phyloP scores from a whole-genome alignment of 37 sponge, comb jelly and placozoan species.

The Oopsacas minuta region DNA sequence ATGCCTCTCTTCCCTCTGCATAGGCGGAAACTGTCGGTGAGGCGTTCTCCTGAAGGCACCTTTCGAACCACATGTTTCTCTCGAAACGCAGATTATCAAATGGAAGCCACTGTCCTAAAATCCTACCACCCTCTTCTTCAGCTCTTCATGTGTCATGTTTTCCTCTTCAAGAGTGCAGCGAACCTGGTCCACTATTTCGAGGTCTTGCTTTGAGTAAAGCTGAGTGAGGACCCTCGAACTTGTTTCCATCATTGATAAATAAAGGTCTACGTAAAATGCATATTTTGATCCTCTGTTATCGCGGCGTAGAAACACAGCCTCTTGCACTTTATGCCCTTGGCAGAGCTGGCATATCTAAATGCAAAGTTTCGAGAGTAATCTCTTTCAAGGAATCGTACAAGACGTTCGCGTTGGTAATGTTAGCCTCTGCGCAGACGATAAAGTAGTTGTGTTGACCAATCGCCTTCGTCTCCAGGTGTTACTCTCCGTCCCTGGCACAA shows the following conservation, averaged over 20 bases:
- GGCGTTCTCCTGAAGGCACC: background rate
- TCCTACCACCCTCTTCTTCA: background rate
- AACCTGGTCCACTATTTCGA: background rate
- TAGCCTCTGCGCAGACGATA: background rate
- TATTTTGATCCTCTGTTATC: background rate
- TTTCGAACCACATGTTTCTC: background rate
- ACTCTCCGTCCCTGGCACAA: too few species aligned
- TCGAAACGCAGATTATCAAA: background rate
- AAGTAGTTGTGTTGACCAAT: background rate
- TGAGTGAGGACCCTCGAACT: background rate
- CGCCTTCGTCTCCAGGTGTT: background rate
- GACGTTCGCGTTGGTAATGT: background rate
- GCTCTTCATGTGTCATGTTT: too few species aligned
- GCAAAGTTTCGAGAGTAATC: background rate
- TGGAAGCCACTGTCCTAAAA: background rate
- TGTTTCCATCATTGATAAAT: background rate
- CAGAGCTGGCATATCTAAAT: background rate
- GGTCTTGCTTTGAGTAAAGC: background rate
- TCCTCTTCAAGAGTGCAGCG: background rate
- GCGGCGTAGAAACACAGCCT: background rate
- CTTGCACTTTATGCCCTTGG: background rate
- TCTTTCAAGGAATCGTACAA: background rate
- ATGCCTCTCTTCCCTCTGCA: too few species aligned
- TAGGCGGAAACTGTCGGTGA: background rate
- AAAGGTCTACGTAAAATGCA: background rate